A percentile compares a stretch with the other conserved stretches of the same genome.
These are phyloP conservation scores for Cydia strobilella DNA, from an alignment of 1,140 invertebrate species.

Conservation along the genomic window DNA sequence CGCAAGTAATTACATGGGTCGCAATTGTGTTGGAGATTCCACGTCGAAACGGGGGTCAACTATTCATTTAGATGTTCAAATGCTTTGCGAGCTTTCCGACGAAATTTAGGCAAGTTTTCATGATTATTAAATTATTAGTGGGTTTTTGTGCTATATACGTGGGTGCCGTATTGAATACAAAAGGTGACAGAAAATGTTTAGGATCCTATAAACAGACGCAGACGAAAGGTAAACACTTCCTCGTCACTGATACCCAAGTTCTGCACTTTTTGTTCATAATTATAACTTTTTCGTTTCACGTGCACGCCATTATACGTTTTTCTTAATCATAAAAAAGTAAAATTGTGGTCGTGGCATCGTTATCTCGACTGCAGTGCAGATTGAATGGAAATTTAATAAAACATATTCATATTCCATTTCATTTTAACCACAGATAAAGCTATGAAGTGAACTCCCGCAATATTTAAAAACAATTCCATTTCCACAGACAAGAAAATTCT, in stretches of 20 bases:
- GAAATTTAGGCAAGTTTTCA: neutral
- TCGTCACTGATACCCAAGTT: no score
- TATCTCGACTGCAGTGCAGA: neutral
- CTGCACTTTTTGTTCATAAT: no score
- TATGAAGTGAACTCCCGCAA: neutral
- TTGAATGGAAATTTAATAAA: neutral
- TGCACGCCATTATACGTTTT: no score
- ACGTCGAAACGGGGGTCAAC: neutral
- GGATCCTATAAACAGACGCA: no score
- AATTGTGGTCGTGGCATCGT: neutral
- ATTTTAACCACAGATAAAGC: neutral
- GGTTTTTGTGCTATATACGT: no score
- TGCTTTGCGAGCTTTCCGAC: neutral
- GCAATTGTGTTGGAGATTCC: neutral
- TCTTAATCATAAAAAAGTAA: no score
- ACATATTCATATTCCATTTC: no score
- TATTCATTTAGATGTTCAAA: conserved; percentile 8
- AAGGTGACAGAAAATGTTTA: no score
- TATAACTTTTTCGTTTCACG: no score
- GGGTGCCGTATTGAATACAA: no score
- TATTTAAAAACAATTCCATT: conserved; percentile 19
- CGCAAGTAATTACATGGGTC: neutral
- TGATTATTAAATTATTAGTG: neutral
- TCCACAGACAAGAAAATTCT: conserved; percentile 25
- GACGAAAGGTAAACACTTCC: no score